Base-by-base conservation (phyloP, 1,140 invertebrate genomes). In the Macrobrachium nipponense region DNA sequence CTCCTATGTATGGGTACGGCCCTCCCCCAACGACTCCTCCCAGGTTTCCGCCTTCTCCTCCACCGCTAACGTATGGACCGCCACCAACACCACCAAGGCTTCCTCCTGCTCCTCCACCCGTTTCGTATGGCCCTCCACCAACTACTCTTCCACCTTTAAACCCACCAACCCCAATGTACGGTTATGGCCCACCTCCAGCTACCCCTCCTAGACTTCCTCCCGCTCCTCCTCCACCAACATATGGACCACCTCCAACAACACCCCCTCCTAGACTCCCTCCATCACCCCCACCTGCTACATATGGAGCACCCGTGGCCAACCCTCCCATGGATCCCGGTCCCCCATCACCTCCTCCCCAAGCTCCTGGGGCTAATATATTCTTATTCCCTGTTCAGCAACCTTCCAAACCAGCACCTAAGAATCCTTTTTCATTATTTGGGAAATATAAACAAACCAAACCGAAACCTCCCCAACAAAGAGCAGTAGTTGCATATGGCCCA, bases 81-180 rank as follows among this genome's bases (percentile, higher is more conserved):
- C 83, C 83, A 44, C 82, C 72, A 18, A 70, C 80, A 44, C 72
- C 82, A 27, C 15, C 80, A 23, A 23, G 58, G 64, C 80, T 51
- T 60, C 72, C 59, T 44, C 14, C 70, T 36, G n/a, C 44, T 62
- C 76, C 76, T 23, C 18, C 23, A 58, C 76, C 76, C 8, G 17
- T 18, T n/a, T 79, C 18, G 2, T 79, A 79, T 79, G 76, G 76
- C 15, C 14, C 76, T 79, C 76, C 76, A 14, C 76, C 76, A 17
- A 11, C 59, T 4, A n/a, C 68, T 15, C 23, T 10, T 27, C 76
- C 76, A 11, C 44, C 58, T 20, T 17, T 58, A 20, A 18, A 59
- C 7, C 76, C 76, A 59, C 36, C 51, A 77, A 12, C 51, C 27
- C 78, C 60, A 36, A 23, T 60, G 12, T 61, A 60, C 14, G 60